Percentiles rank a stretch among this genome's conserved stretches.
Conservation (phyloP, 2,113 vertebrate genomes). For the Chauna torquata region DNA sequence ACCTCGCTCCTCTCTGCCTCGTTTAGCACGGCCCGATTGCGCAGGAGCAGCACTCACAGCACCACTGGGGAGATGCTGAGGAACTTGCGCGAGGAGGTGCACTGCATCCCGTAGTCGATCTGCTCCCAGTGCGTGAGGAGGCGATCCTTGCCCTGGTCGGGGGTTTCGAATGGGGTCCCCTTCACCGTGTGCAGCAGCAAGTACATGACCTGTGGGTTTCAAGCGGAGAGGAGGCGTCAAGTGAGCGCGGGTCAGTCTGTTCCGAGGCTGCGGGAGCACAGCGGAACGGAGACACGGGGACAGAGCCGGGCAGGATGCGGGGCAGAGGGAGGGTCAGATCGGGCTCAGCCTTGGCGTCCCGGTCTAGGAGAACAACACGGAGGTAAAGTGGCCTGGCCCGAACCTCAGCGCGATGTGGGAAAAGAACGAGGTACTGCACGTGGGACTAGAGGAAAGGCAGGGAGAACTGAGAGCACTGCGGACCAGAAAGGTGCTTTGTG, state of each 20-base stretch:
- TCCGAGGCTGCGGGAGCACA: too few relatives aligned
- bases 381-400: neutral
- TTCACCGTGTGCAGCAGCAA: constrained; percentile 92
- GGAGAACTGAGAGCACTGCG: neutral
- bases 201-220: constrained; percentile 86
- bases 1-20: fast-evolving
- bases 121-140: constrained; percentile 96
- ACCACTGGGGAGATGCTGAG: constrained; percentile 92
- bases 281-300: neutral
- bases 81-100: constrained; percentile 93
- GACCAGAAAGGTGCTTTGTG: too few relatives aligned
- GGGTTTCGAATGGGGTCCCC: constrained; percentile 93
- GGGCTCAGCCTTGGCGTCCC: neutral
- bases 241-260: fast-evolving
- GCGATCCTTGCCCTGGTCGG: constrained; percentile 91
- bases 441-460: neutral
- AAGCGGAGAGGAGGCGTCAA: neutral
- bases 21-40: too few relatives aligned
- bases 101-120: constrained; percentile 92
- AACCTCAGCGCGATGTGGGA: neutral
- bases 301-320: neutral
- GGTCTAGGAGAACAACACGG: neutral
- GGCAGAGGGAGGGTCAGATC: neutral
- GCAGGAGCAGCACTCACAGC: constrained; percentile 78
- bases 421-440: neutral